A percentile compares a stretch with the other conserved stretches of the same genome.
phyloP scores from a whole-genome alignment of 2,888 invertebrate species.

The Helicoverpa assulta region DNA sequence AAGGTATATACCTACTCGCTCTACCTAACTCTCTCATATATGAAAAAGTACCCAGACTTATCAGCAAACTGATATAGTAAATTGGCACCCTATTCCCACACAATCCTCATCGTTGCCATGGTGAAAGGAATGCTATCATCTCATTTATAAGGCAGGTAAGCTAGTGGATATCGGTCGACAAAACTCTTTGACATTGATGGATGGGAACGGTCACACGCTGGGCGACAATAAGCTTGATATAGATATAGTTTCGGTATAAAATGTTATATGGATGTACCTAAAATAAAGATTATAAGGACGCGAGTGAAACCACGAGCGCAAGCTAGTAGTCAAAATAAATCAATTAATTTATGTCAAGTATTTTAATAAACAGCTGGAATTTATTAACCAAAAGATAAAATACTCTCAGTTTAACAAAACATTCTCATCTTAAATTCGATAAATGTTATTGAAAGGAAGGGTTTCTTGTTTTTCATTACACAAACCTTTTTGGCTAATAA shows the following conservation, averaged over 20 bases:
- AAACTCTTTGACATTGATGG: constrained; percentile 78
- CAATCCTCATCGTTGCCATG: constrained; percentile 46
- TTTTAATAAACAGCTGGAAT: too few species aligned
- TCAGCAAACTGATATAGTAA: constrained; percentile 6
- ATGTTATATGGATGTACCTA: too few species aligned
- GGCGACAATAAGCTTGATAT: constrained; percentile 62
- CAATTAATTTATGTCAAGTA: too few species aligned
- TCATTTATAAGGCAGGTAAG: constrained; percentile 76
- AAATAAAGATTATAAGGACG: too few species aligned
- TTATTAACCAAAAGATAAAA: constrained; percentile 43
- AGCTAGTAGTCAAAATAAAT: too few species aligned
- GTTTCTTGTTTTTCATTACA: constrained; percentile 68
- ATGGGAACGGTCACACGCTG: constrained; percentile 72
- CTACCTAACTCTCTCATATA: too few species aligned
- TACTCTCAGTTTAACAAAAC: constrained; percentile 37
- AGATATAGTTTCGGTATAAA: not conserved
- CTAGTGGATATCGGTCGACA: constrained; percentile 79
- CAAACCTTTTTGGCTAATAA: constrained; percentile 72
- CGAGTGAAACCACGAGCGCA: too few species aligned
- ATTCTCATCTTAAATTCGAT: constrained; percentile 43
- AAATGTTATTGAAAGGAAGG: constrained; percentile 65
- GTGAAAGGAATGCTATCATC: constrained; percentile 62
- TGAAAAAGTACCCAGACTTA: constrained; percentile 1
- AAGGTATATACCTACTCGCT: too few species aligned
- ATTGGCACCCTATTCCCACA: constrained; percentile 23